A percentile compares a stretch with the other conserved stretches of the same genome.
phyloP scores from a whole-genome alignment of 2,113 vertebrate genomes.

The Varanus salvator region DNA sequence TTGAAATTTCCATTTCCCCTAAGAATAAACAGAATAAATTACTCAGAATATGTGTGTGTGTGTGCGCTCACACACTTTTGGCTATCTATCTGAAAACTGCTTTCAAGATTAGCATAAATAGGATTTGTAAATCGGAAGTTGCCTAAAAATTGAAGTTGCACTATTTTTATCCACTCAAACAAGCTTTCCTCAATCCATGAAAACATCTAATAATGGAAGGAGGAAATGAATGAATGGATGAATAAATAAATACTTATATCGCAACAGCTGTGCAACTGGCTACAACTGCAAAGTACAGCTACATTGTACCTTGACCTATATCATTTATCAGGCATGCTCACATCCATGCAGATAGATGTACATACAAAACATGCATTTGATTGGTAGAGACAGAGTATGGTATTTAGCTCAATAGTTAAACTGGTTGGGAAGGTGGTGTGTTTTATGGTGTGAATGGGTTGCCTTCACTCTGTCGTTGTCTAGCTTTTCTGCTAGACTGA shows the following conservation, averaged over 20 bases:
- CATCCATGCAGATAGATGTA: background rate
- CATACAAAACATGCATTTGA: background rate
- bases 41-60: conserved; percentile 40
- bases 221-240: conserved; percentile 22
- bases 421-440: background rate
- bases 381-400: background rate
- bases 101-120: conserved; percentile 81
- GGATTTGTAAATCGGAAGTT: conserved; percentile 74
- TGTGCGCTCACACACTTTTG: conserved; percentile 52
- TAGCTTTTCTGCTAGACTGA: background rate
- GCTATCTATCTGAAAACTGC: conserved; percentile 71
- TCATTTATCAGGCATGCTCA: conserved; percentile 30
- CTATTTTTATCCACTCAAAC: conserved; percentile 74
- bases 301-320: background rate
- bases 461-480: no score
- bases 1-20: conserved; percentile 70
- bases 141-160: conserved; percentile 71
- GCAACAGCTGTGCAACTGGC: conserved; percentile 6
- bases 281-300: conserved; percentile 23
- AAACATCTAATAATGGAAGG: conserved; percentile 48
- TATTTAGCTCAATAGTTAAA: background rate
- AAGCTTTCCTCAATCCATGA: conserved; percentile 62
- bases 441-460: background rate
- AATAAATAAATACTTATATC: conserved; percentile 38
- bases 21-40: conserved; percentile 77